Conservation (phyloP, 2,113 vertebrate species). For the Syngnathoides biaculeatus region DNA sequence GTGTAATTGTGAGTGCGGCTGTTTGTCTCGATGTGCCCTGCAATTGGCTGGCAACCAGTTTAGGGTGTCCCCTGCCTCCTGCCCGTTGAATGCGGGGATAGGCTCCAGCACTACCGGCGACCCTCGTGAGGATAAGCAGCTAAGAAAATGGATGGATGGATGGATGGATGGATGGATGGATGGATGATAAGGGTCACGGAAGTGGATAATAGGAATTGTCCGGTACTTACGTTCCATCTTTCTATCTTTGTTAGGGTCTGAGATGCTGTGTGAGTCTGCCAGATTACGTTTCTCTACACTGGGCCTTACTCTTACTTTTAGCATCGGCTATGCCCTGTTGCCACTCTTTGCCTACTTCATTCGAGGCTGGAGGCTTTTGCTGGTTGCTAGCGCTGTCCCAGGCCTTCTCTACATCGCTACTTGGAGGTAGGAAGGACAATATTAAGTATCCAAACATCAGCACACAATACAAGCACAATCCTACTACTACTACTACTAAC, state of each 20-base stretch:
- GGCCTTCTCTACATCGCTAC: slow-evolving; percentile 39
- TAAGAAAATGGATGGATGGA: too few species aligned
- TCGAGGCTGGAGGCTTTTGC: slow-evolving; percentile 55
- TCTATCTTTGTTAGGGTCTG: slow-evolving; percentile 36
- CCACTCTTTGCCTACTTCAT: slow-evolving; percentile 52
- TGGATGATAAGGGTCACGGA: too few species aligned
- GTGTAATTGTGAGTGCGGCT: too few species aligned
- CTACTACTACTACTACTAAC: background rate
- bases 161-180: too few species aligned
- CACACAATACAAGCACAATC: background rate
- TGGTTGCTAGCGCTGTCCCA: slow-evolving; percentile 44
- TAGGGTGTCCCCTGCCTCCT: too few species aligned
- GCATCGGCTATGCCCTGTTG: slow-evolving; percentile 46
- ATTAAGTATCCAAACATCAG: background rate
- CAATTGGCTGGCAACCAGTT: too few species aligned
- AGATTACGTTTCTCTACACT: slow-evolving; percentile 28
- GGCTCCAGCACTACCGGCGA: too few species aligned
- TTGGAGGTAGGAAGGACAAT: slow-evolving; percentile 49
- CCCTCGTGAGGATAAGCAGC: too few species aligned
- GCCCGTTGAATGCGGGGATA: too few species aligned
- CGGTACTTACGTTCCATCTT: background rate
- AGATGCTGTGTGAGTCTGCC: slow-evolving; percentile 36
- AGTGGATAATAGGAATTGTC: too few species aligned
- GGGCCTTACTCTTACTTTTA: slow-evolving; percentile 30
- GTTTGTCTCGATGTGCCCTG: too few species aligned